Evolutionary conservation across 2,113 vertebrate species (phyloP).

Genomic region (Chlamydotis undulata): DNA sequence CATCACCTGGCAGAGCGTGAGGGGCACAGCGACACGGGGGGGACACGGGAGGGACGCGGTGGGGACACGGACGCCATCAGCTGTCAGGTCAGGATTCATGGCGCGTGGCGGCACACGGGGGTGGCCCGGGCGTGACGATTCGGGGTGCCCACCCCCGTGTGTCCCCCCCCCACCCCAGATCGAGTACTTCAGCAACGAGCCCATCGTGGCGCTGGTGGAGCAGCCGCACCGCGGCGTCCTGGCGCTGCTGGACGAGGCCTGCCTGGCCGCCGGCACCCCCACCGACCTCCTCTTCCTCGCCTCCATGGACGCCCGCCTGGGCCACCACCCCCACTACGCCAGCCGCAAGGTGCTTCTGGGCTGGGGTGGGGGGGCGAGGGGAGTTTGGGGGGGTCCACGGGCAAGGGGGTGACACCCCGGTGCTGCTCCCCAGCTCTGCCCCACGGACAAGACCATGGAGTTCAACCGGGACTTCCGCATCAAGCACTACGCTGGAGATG

Average conservation of each 20-base stretch:
- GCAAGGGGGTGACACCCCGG: no score
- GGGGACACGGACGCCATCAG: neutral
- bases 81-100: neutral
- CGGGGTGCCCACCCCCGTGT: no score
- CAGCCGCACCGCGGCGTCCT: slow-evolving; percentile 87
- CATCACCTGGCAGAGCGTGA: neutral
- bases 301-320: slow-evolving; percentile 86
- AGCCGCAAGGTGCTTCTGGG: slow-evolving; percentile 84
- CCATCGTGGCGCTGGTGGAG: slow-evolving; percentile 93
- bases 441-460: slow-evolving; percentile 90
- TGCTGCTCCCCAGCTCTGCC: slow-evolving; percentile 78
- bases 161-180: slow-evolving; percentile 70
- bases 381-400: accelerated
- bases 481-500: slow-evolving; percentile 91
- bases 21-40: no score
- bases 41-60: no score
- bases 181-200: slow-evolving; percentile 92
- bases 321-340: slow-evolving; percentile 88
- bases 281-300: slow-evolving; percentile 88
- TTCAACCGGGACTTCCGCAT: slow-evolving; percentile 91
- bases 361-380: no score
- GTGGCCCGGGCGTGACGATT: no score
- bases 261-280: slow-evolving; percentile 82
- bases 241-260: slow-evolving; percentile 90
- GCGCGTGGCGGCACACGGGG: neutral